Percentiles rank a stretch among this genome's conserved stretches.
Conservation (phyloP, 2,113 vertebrate species). For the Todiramphus chloris region DNA sequence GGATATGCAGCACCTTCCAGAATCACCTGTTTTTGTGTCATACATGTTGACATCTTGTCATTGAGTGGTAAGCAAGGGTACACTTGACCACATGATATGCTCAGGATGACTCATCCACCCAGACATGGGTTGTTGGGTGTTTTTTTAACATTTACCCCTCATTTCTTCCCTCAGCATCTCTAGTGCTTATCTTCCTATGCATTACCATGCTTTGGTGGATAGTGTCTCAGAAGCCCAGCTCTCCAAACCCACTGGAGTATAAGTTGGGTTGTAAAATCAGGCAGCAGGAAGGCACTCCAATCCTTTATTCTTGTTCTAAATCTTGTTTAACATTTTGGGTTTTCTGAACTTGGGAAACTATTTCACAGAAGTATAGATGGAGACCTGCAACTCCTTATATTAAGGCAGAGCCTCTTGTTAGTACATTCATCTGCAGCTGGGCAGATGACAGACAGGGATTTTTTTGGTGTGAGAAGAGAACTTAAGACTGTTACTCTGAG, state of each 20-base stretch:
- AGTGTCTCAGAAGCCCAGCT: neutral
- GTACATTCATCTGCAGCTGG: neutral
- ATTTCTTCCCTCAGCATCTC: too few species aligned
- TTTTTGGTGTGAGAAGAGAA: neutral
- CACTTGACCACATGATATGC: neutral
- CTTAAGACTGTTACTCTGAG: neutral
- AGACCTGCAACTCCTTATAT: neutral
- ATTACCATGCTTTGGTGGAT: neutral
- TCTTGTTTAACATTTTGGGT: neutral
- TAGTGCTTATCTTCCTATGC: neutral
- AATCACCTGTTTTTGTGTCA: neutral
- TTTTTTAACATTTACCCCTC: neutral
- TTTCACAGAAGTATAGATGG: neutral
- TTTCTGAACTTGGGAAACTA: neutral
- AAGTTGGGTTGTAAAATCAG: neutral
- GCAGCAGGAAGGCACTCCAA: neutral
- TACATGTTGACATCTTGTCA: neutral
- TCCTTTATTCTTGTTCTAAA: neutral
- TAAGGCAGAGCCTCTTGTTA: neutral
- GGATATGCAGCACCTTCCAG: neutral
- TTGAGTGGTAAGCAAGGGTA: neutral
- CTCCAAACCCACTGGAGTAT: neutral
- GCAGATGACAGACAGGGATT: neutral
- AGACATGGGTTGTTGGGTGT: too few species aligned
- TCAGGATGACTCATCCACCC: neutral